Evolutionary conservation across 1,140 invertebrate species (phyloP).

Genomic region (Steinernema feltiae): DNA sequence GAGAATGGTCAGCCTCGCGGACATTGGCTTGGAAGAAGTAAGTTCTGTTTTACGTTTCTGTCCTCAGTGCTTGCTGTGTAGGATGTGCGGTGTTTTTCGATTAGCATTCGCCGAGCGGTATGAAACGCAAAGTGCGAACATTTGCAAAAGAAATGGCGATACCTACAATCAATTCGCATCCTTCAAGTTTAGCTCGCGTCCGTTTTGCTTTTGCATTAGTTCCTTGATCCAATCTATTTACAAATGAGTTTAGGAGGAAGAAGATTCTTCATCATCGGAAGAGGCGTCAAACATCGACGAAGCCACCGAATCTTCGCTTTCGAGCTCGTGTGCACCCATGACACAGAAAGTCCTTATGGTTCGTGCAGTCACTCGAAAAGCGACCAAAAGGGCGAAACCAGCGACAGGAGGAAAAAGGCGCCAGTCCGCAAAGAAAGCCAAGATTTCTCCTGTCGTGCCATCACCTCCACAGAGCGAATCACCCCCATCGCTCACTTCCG

Average conservation of each 20-base stretch:
- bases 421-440: not conserved
- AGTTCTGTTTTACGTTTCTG: not conserved
- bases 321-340: not conserved
- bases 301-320: not conserved
- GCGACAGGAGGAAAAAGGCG: not conserved
- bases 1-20: not conserved
- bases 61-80: too few species aligned
- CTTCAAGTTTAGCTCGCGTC: too few species aligned
- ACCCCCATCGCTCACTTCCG: not conserved
- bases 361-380: not conserved
- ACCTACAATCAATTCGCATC: too few species aligned
- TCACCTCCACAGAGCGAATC: conserved; percentile 3
- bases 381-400: not conserved
- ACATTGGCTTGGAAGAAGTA: not conserved
- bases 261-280: not conserved
- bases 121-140: too few species aligned
- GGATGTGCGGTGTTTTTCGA: not conserved
- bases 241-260: not conserved
- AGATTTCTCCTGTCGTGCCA: not conserved
- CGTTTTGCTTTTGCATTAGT: too few species aligned
- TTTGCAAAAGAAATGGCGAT: too few species aligned
- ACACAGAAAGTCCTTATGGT: not conserved
- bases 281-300: not conserved
- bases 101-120: too few species aligned
- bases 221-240: too few species aligned